Percentiles rank a stretch among this genome's conserved stretches.
These are phyloP conservation scores for Chlamydotis undulata DNA, from an alignment of 2,113 vertebrate genomes.

Conservation along the genomic window DNA sequence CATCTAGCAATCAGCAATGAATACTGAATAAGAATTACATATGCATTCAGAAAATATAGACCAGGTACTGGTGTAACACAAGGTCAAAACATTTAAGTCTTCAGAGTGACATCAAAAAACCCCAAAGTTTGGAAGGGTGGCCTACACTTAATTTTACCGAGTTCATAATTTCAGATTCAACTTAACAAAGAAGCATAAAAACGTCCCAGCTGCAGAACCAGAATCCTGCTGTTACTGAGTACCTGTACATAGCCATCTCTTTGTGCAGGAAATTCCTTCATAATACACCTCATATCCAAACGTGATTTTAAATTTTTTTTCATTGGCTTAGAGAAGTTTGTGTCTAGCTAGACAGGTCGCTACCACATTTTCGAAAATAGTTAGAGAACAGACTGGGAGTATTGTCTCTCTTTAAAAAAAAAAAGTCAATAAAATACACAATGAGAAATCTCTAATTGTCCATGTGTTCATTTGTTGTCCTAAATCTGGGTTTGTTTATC, in stretches of 20 bases:
- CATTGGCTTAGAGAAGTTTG: not conserved
- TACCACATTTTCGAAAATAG: not conserved
- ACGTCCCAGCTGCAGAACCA: not conserved
- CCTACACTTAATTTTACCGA: not conserved
- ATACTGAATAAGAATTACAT: not conserved
- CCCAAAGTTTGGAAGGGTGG: rapidly evolving
- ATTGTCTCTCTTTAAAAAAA: not conserved
- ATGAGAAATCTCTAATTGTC: slow-evolving; percentile 45
- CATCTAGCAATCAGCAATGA: not conserved
- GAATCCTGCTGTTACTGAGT: not conserved
- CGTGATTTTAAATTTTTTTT: not conserved
- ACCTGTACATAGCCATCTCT: not conserved
- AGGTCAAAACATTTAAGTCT: not conserved
- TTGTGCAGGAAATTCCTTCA: not conserved
- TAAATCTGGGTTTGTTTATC: no score
- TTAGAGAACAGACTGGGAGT: not conserved
- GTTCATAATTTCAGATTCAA: not conserved
- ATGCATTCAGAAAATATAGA: not conserved
- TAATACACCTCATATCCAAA: not conserved
- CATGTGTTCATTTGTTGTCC: slow-evolving; percentile 28
- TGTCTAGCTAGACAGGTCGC: not conserved
- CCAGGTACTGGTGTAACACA: not conserved
- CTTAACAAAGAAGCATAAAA: not conserved
- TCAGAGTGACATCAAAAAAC: not conserved
- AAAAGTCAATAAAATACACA: slow-evolving; percentile 49